phyloP scores from a whole-genome alignment of 2,888 invertebrate species.

The Heliconius charithonia region DNA sequence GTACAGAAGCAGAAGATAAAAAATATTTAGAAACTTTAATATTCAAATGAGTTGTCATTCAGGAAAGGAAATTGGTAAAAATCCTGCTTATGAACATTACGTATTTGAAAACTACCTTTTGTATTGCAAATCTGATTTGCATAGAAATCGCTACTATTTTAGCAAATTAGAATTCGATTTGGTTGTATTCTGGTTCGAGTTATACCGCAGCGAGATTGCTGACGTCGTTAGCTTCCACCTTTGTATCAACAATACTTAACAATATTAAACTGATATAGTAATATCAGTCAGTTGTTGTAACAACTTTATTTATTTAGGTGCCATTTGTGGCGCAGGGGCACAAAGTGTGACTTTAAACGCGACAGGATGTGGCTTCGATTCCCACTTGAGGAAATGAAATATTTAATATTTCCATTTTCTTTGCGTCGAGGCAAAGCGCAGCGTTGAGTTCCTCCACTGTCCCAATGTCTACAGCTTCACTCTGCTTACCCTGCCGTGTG shows the following conservation, averaged over 20 bases:
- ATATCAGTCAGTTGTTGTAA: not conserved
- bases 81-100: not conserved
- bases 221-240: slow-evolving; percentile 31
- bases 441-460: too few species aligned
- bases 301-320: too few species aligned
- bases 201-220: slow-evolving; percentile 22
- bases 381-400: too few species aligned
- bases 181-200: slow-evolving; percentile 5
- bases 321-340: too few species aligned
- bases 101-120: not conserved
- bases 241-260: slow-evolving; percentile 34
- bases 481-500: too few species aligned
- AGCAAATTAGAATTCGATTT: slow-evolving; percentile 18
- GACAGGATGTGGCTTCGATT: too few species aligned
- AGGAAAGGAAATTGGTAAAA: not conserved
- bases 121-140: not conserved
- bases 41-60: not conserved
- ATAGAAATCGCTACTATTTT: slow-evolving; percentile 18
- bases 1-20: too few species aligned
- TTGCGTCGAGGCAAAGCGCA: too few species aligned
- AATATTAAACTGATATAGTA: slow-evolving; percentile 34
- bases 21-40: not conserved
- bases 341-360: too few species aligned
- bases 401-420: too few species aligned
- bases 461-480: too few species aligned